Evolutionary conservation across 2,113 vertebrate genomes (phyloP).

Genomic region (Trogon surrucura): DNA sequence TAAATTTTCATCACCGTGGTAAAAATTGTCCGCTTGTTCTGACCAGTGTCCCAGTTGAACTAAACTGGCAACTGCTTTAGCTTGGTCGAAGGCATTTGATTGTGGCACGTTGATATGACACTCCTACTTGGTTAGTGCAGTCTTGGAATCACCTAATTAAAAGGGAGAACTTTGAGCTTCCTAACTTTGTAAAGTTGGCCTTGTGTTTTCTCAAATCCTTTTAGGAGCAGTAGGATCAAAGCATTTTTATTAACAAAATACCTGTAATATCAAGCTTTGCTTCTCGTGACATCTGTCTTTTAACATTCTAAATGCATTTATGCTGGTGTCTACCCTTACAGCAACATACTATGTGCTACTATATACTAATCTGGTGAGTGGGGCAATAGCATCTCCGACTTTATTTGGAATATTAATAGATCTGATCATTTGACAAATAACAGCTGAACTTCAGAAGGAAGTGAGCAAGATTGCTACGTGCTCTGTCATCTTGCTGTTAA

Average conservation of each 20-base stretch:
- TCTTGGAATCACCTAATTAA: not conserved
- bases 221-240: not conserved
- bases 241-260: not conserved
- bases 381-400: not conserved
- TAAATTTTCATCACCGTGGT: not conserved
- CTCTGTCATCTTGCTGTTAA: not conserved
- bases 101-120: not conserved
- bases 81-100: not conserved
- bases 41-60: not conserved
- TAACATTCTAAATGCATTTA: not conserved
- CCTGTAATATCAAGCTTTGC: not conserved
- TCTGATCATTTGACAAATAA: not conserved
- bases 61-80: not conserved
- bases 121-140: not conserved
- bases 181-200: not conserved
- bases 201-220: not conserved
- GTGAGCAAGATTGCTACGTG: not conserved
- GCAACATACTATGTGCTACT: not conserved
- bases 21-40: not conserved
- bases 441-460: accelerated
- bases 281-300: not conserved
- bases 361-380: not conserved
- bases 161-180: not conserved
- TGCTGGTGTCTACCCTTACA: not conserved
- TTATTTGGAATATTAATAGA: not conserved